phyloP scores from a whole-genome alignment of 2,888 invertebrate genomes.

The Barypeithes pellucidus region DNA sequence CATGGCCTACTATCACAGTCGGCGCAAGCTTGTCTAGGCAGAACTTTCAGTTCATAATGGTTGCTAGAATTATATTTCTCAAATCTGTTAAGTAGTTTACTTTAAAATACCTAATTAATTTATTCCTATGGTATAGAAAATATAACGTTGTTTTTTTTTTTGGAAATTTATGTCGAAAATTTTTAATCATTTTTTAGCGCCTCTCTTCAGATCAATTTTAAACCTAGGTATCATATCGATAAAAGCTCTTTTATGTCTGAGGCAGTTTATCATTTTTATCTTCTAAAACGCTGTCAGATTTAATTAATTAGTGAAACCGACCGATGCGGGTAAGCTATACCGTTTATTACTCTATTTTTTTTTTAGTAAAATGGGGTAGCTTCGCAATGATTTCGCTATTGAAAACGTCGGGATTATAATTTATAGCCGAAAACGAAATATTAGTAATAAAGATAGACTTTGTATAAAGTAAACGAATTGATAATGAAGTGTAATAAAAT shows the following conservation, averaged over 20 bases:
- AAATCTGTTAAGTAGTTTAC: too few species aligned
- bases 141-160: too few species aligned
- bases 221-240: conserved; percentile 3
- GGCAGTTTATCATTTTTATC: conserved; percentile 21
- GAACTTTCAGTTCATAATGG: too few species aligned
- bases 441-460: too few species aligned
- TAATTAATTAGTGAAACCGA: conserved; percentile 39
- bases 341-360: conserved; percentile 28
- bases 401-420: background rate
- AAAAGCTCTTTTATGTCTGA: background rate
- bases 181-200: background rate
- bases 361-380: background rate
- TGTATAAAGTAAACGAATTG: too few species aligned
- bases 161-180: background rate
- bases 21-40: too few species aligned
- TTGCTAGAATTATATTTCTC: too few species aligned
- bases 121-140: too few species aligned
- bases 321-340: conserved; percentile 29
- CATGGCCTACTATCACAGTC: too few species aligned
- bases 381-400: conserved; percentile 12
- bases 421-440: too few species aligned
- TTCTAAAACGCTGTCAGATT: conserved; percentile 35
- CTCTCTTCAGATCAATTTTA: background rate
- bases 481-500: too few species aligned
- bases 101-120: too few species aligned